Evolutionary conservation across 2,113 vertebrate genomes (phyloP).

Genomic region (Notothenia rossii): DNA sequence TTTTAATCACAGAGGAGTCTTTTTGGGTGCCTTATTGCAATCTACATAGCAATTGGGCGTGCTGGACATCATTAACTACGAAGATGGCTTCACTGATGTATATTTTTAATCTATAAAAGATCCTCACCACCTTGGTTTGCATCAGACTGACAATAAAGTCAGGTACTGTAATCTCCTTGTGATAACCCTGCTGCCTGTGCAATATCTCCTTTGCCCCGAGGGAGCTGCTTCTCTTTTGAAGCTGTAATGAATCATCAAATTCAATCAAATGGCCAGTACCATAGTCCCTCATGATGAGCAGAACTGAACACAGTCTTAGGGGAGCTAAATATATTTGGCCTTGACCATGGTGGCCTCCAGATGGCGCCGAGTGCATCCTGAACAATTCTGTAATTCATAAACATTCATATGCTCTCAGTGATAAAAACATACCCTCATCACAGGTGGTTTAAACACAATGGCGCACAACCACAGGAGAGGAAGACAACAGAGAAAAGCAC

Average conservation of each 20-base stretch:
- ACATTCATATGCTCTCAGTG: conserved; percentile 66
- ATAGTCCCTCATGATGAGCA: conserved; percentile 58
- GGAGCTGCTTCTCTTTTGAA: conserved; percentile 71
- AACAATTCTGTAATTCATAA: conserved; percentile 63
- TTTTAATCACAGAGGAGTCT: conserved; percentile 71
- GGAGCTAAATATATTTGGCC: conserved; percentile 17
- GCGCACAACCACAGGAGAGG: conserved; percentile 50
- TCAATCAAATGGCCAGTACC: conserved; percentile 74
- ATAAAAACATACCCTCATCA: conserved; percentile 60
- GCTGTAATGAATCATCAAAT: conserved; percentile 78
- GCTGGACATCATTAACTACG: conserved; percentile 69
- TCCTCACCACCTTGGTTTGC: conserved; percentile 64
- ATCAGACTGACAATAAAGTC: conserved; percentile 73
- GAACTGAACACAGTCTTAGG: conserved; percentile 44
- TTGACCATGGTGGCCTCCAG: conserved; percentile 64
- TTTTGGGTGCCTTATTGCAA: conserved; percentile 63
- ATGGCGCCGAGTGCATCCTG: conserved; percentile 64
- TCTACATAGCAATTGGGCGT: conserved; percentile 65
- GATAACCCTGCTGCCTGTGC: conserved; percentile 76
- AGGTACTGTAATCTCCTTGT: conserved; percentile 71
- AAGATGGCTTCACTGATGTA: conserved; percentile 69
- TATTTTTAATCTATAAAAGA: conserved; percentile 78
- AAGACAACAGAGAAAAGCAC: conserved; percentile 11
- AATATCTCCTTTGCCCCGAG: conserved; percentile 73
- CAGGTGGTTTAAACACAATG: conserved; percentile 65